Evolutionary conservation across 1,140 invertebrate species (phyloP), one percentile per base, ranked within the genome.

Genomic region (Drosophila nikananu): DNA sequence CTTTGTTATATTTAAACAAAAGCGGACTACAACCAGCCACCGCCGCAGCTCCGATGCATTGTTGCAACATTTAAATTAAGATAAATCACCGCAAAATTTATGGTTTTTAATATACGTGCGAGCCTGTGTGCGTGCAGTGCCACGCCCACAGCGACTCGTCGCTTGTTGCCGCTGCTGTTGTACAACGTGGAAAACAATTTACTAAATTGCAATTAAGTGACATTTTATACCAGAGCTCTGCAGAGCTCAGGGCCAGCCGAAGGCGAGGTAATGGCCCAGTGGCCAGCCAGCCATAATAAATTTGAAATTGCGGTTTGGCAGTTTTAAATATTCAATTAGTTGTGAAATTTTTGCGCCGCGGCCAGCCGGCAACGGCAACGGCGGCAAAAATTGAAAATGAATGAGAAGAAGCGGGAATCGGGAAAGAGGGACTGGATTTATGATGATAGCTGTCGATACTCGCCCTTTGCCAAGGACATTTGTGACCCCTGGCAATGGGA

Each of bases 51-150:
- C 39, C 54, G 42, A 86, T 91, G 86, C 73, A 91, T 91, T 91
- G 87, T 91, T 91, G 89, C 86, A 89, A 91, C 86, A 92, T 92
- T 92, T 92, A 92, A 92, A 92, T 92, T 92, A 91, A 92, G 91
- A 92, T 92, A 92, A 92, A 92, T 92, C 86, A 92, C 84, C 86
- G 77, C 90, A 91, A 89, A 92, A 92, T 92, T 91, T 92, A 92
- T 92, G 91, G 91, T 92, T 92, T 78, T 92, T 92, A 92, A 92
- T 92, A 92, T 89, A 55, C 64, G 49, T 48, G 23, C 71, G 54
- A 58, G 49, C 19, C 42, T 15, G 49, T 72, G 46, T 51, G 54
- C 15, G 23, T 9, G 48, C 21, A 30, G 58, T 30, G 57, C 52
- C 46, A 77, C 71, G 67, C 71, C 71, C 71, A 49, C 55, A 44